Base-by-base conservation (phyloP, 2,113 vertebrate genomes). In the Chiloscyllium plagiosum region DNA sequence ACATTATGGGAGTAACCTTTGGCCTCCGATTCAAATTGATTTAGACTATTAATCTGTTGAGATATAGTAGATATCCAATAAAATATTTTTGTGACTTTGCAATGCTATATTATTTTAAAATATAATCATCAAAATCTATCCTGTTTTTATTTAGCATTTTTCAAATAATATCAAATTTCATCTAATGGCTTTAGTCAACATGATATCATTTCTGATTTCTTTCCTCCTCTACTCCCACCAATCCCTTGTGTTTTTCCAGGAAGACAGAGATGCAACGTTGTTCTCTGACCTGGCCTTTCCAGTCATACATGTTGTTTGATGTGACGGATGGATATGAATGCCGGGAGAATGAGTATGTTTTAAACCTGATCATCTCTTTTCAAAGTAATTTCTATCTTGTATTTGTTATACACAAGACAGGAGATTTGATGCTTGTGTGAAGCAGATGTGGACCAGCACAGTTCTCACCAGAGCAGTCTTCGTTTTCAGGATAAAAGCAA, bases 231-330 rank as follows among this genome's bases (percentile, higher is more conserved):
- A 24, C 19, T 3, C 19, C 33, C 33, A 17, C 33, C 33, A 15
- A 5, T 19, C 47, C 50, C 52, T 65, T 76, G 47, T 76, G 42
- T 37, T 85, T 95, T 97, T 95, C 4, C 96, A 99, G 98, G 80
- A 37, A 96, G 33, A 97, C 97, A 0, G 98, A 98, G 94, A 96
- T 97, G 96, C 96, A 19, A 20, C 97, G 98, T 26, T 98, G 97
- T 96, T 98, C 97, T 0, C 96, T 96, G 61, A 97, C 97, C 0
- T 99, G 98, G 98, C 98, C 97, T 0, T 98, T 98, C 96, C 98
- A 98, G 47, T 97, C 98, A 5, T 99, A 99, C 96, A 97, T 98
- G 19, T 97, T 99, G 96, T 98, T 98, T 96, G 98, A 99, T 50
- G 98, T 99, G 29, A 96, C 93, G 65, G 98, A 98, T 1, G 98